phyloP scores from a whole-genome alignment of 2,797 vertebrate genomes.

The Cyclopterus lumpus region DNA sequence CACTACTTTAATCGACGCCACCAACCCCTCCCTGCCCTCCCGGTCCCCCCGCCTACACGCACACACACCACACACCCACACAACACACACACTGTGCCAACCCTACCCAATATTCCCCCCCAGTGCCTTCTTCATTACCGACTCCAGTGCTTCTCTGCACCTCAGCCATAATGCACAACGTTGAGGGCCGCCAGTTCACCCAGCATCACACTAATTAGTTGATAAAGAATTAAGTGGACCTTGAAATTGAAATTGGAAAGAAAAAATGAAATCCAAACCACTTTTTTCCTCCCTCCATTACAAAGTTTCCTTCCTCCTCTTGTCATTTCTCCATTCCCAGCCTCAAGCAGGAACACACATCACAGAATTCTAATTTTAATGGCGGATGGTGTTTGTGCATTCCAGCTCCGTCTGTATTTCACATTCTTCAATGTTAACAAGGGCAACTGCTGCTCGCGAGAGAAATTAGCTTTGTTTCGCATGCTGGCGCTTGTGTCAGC shows the following conservation, averaged over 20 bases:
- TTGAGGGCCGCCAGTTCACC: slow-evolving; percentile 93
- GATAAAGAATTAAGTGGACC: slow-evolving; percentile 97
- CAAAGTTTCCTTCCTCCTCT: slow-evolving; percentile 62
- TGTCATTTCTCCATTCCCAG: slow-evolving; percentile 54
- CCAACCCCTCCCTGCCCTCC: slow-evolving; percentile 49
- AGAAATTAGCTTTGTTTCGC: slow-evolving; percentile 43
- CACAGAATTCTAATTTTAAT: slow-evolving; percentile 58
- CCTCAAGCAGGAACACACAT: slow-evolving; percentile 59
- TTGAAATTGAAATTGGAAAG: slow-evolving; percentile 98
- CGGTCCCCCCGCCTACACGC: slow-evolving; percentile 15
- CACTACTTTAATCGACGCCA: slow-evolving; percentile 83
- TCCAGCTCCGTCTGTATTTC: slow-evolving; percentile 45
- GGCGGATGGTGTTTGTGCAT: slow-evolving; percentile 42
- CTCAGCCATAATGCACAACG: slow-evolving; percentile 93
- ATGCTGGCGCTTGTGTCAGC: slow-evolving; percentile 32
- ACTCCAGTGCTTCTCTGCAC: slow-evolving; percentile 90
- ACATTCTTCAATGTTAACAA: slow-evolving; percentile 44
- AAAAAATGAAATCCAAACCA: slow-evolving; percentile 83
- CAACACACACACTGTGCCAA: slow-evolving; percentile 54
- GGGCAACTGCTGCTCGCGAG: slow-evolving; percentile 26
- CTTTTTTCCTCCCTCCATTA: slow-evolving; percentile 66
- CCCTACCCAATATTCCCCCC: slow-evolving; percentile 71
- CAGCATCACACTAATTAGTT: slow-evolving; percentile 94
- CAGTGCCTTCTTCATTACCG: slow-evolving; percentile 89
- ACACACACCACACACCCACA: slow-evolving; percentile 40